phyloP scores from a whole-genome alignment of 2,113 vertebrate species.

The Dendrocopos noguchii region DNA sequence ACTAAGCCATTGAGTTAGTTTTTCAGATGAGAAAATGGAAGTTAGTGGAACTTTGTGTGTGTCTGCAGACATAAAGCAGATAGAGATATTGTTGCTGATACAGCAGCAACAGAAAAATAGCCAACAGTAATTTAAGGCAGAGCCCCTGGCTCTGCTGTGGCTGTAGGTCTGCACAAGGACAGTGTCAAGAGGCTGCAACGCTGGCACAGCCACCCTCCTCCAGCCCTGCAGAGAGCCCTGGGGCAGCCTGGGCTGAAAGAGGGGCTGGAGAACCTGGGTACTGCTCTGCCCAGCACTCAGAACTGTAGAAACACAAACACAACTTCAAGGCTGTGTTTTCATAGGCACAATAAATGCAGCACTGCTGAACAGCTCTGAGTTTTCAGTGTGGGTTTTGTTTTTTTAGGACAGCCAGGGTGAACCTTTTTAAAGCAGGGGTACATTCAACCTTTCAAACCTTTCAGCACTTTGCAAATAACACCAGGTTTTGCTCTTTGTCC shows the following conservation, averaged over 20 bases:
- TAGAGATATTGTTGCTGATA: fast-evolving
- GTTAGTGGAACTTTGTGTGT: background rate
- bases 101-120: background rate
- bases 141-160: no score
- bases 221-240: fast-evolving
- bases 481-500: background rate
- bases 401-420: background rate
- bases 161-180: background rate
- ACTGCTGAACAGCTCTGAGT: background rate
- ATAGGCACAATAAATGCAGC: background rate
- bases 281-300: background rate
- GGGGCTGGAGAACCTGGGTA: background rate
- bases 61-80: background rate
- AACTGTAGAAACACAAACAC: background rate
- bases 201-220: background rate
- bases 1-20: background rate
- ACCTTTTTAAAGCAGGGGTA: background rate
- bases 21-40: background rate
- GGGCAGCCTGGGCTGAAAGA: background rate
- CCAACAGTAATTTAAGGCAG: background rate
- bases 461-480: no score
- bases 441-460: background rate
- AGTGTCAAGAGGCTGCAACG: fast-evolving
- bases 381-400: fast-evolving
- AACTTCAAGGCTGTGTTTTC: background rate